A percentile compares a stretch with the other conserved stretches of the same genome.
These are phyloP conservation scores for Rhagologus leucostigma DNA, from an alignment of 2,113 vertebrate species.

Conservation along the genomic window DNA sequence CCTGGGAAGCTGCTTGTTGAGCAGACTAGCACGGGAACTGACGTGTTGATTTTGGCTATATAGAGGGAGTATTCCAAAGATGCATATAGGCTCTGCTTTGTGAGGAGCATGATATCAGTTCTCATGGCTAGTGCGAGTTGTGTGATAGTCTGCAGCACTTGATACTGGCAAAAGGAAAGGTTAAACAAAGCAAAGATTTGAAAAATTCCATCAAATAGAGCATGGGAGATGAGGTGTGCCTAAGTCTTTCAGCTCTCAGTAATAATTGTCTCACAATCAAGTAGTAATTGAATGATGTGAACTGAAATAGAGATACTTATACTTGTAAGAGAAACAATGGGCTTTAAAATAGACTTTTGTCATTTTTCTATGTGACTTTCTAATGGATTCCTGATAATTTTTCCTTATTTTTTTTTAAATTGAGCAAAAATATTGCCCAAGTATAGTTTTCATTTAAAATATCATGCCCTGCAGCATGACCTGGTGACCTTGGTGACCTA, in stretches of 20 bases:
- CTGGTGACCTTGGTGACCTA: background rate
- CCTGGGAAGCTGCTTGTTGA: background rate
- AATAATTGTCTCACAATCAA: background rate
- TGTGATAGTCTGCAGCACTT: background rate
- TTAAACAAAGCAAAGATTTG: background rate
- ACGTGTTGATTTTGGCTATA: background rate
- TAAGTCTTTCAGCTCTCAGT: background rate
- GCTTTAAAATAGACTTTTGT: background rate
- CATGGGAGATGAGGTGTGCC: background rate
- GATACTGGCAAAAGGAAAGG: background rate
- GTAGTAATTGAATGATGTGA: background rate
- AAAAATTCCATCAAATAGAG: background rate
- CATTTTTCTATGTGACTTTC: background rate
- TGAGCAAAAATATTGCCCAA: background rate
- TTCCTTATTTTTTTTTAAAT: background rate
- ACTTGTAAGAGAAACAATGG: background rate
- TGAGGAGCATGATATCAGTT: background rate
- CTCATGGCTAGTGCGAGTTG: background rate
- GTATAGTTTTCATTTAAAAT: background rate
- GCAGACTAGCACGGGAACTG: background rate
- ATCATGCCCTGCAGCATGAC: background rate
- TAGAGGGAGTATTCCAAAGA: background rate
- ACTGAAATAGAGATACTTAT: background rate
- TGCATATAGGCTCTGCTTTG: accelerated
- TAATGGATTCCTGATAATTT: background rate